Evolutionary conservation across 2,888 invertebrate species (phyloP), one percentile per base, ranked within the genome.

Genomic region (Deilephila porcellus): DNA sequence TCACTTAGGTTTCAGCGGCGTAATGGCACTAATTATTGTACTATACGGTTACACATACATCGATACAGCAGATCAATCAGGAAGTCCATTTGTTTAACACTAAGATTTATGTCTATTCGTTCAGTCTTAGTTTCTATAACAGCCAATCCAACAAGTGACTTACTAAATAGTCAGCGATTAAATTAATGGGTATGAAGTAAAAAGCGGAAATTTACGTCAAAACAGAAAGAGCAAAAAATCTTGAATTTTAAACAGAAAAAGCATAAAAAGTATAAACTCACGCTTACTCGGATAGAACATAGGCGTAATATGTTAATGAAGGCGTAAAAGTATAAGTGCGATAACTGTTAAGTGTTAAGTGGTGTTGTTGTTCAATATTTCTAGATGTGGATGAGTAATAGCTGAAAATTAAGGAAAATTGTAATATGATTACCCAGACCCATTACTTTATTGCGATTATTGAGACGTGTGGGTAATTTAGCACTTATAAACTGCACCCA

Each of bases 11-110:
- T 70, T 70, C 29, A 70, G 29, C 56, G 70, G 75, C 77, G 78
- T 75, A 78, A 78, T 76, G 72, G 74, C 76, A 71, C 71, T 77
- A 78, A 77, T 79, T 79, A 78, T 71, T 52, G 52, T 74, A 74
- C 72, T 72, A 56, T 52, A n/a, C 45, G 29, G 60, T 63, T 76
- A 72, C 73, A 72, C 73, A 72, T 75, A 76, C 73, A 71, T 70
- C 74, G 72, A 74, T 73, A 75, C 70, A n/a, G 32, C 71, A 64
- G 73, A 71, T 59, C 75, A 70, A 73, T 76, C 67, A 75, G 70
- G 73, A 73, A 72, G 71, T 77, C 32, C 56, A 20, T 71, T 71
- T n/a, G 34, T 34, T 71, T 71, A 53, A 71, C 70, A 34, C 70
- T 71, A 59, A 45, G 70, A 32, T 71, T 71, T 32, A 71, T 71